A percentile compares a stretch with the other conserved stretches of the same genome.
Conservation (phyloP, 92 coral and sea anemone species). For the Montipora capitata region DNA sequence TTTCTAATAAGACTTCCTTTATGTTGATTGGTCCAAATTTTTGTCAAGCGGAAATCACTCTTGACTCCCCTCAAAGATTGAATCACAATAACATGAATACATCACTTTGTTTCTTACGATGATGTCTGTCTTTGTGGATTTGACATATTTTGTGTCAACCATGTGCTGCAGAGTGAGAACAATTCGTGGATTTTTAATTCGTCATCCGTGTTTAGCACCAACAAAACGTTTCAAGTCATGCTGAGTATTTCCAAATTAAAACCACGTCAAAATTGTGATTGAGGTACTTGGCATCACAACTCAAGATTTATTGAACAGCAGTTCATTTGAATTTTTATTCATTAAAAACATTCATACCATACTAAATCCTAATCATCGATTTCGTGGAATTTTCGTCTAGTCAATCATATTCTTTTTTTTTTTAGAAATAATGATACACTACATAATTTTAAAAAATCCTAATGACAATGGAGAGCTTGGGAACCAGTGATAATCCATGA, state of each 20-base stretch:
- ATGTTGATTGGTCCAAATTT: slow-evolving; percentile 74
- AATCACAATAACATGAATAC: slow-evolving; percentile 81
- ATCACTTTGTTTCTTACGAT: slow-evolving; percentile 68
- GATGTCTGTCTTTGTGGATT: slow-evolving; percentile 83
- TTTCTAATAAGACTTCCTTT: slow-evolving; percentile 77
- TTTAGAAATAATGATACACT: too few relatives aligned
- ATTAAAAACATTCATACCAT: too few relatives aligned
- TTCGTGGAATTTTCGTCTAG: not conserved
- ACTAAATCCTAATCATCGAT: not conserved
- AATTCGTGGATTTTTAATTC: not conserved
- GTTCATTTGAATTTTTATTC: slow-evolving; percentile 8
- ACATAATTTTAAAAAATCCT: too few relatives aligned
- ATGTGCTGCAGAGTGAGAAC: slow-evolving; percentile 41
- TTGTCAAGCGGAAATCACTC: slow-evolving; percentile 83
- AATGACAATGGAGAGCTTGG: not conserved
- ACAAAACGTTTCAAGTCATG: not conserved
- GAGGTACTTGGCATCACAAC: not conserved
- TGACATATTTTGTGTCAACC: slow-evolving; percentile 51
- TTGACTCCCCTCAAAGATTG: slow-evolving; percentile 82
- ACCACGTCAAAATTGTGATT: slow-evolving; percentile 20
- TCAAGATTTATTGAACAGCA: slow-evolving; percentile 8
- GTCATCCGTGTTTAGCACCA: not conserved
- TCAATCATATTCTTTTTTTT: not conserved
- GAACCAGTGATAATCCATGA: not conserved
- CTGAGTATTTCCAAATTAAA: not conserved